Conservation (phyloP, 2,113 vertebrate genomes). For the Atlantisia rogersi region DNA sequence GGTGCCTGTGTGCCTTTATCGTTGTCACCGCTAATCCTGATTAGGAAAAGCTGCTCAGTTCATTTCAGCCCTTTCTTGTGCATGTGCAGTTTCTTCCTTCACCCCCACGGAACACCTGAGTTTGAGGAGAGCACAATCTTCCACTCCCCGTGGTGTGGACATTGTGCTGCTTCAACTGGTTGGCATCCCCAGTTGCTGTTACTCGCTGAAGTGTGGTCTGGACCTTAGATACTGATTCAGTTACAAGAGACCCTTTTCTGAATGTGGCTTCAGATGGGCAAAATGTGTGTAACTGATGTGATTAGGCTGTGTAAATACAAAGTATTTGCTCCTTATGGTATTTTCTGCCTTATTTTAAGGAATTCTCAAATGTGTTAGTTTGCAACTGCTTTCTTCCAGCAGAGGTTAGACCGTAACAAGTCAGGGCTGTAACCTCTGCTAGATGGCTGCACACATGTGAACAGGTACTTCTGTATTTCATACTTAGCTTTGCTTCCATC, state of each 20-base stretch:
- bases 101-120: neutral
- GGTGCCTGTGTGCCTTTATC: neutral
- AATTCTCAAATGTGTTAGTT: neutral
- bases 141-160: neutral
- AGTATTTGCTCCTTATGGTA: neutral
- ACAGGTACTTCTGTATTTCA: neutral
- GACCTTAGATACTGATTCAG: neutral
- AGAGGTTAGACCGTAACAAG: neutral
- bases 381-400: neutral
- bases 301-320: neutral
- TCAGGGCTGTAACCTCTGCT: neutral
- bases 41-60: neutral
- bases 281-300: neutral
- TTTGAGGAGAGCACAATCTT: neutral
- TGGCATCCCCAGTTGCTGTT: neutral
- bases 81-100: neutral
- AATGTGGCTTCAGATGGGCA: neutral
- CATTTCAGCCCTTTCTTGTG: neutral
- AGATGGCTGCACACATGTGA: neutral
- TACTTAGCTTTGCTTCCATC: neutral
- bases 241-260: neutral
- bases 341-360: neutral
- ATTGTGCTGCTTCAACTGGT: neutral
- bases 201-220: neutral
- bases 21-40: neutral